These are phyloP conservation scores for Rachycentron canadum DNA, from an alignment of 2,797 vertebrate species.

Conservation along the genomic window DNA sequence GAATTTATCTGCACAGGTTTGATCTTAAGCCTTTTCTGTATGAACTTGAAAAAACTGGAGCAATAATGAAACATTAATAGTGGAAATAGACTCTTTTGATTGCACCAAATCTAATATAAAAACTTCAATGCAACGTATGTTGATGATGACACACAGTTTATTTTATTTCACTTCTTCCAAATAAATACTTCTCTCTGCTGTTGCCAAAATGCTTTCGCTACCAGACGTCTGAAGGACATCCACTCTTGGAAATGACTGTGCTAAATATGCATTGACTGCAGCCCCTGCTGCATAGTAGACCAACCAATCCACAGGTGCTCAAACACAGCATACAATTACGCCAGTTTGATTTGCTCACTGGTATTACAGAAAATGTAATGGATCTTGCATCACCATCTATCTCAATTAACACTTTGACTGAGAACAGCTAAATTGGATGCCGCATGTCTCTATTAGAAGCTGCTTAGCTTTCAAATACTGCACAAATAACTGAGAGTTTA, in stretches of 20 bases:
- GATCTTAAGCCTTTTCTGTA: not conserved
- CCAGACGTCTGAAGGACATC: conserved; percentile 43
- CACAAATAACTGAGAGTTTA: conserved; percentile 45
- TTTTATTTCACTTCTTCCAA: conserved; percentile 50
- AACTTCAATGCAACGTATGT: conserved; percentile 44
- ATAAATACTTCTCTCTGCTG: conserved; percentile 33
- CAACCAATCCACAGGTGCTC: conserved; percentile 42
- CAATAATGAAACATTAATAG: conserved; percentile 19
- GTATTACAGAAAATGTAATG: conserved; percentile 71
- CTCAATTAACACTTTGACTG: conserved; percentile 78
- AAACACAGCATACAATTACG: conserved; percentile 63
- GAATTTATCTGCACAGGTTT: not conserved
- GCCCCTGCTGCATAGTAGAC: conserved; percentile 37
- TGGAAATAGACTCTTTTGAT: conserved; percentile 28
- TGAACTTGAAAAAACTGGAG: conserved; percentile 5
- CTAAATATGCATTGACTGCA: conserved; percentile 60
- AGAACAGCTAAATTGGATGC: conserved; percentile 69
- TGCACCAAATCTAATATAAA: conserved; percentile 24
- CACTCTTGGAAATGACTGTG: conserved; percentile 38
- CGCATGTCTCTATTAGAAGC: conserved; percentile 64
- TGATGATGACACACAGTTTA: conserved; percentile 49
- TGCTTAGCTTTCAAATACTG: conserved; percentile 62
- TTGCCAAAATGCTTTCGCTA: conserved; percentile 31
- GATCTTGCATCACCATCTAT: conserved; percentile 79
- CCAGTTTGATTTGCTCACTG: conserved; percentile 66